Evolutionary conservation across 2,888 invertebrate genomes (phyloP), one percentile per base, ranked within the genome.

Genomic region (Euproctis similis): DNA sequence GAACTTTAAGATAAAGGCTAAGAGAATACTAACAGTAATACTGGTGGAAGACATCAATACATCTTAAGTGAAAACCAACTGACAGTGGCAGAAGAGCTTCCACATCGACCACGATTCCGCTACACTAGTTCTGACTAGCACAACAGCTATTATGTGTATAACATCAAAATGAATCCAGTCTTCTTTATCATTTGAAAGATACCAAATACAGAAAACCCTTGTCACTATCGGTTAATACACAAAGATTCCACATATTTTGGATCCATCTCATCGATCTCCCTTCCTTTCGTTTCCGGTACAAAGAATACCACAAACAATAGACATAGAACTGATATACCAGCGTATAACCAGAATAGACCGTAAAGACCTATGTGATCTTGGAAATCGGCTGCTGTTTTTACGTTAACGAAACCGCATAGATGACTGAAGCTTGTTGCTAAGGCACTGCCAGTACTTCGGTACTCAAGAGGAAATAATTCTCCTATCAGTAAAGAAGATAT

Each of bases 211-310:
- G 27, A 28, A 9, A 22, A 28, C 12, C 32, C 8, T 24, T 10
- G 44, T 46, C 48, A 68, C 69, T 82, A 86, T 78, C 85, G 86
- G 53, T 86, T 86, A 39, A 86, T 85, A 59, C 84, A 85, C 30
- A 86, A 64, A 5, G 86, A 85, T 57, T 84, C 85, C 0, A 88
- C 87, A 51, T 88, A 88, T 39, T 89, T 88, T 2, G 91, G 89
- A 58, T 92, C 91, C 89, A 96, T 95, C 71, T 96, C 95, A 58
- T 94, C 94, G 46, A 96, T 87, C 56, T 95, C 93, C 36, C 92
- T 89, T 2, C 96, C 96, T 65, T 94, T 95, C 4, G 96, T 96
- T 77, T 96, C 96, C 1, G 96, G 96, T 2, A 96, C 93, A 57
- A 90, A 92, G 39, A 91, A 87, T 8, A 92, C 90, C 1, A 95